These are phyloP conservation scores for Euphonia xanthogaster DNA, from an alignment of 2,797 vertebrate genomes.

Conservation along the genomic window DNA sequence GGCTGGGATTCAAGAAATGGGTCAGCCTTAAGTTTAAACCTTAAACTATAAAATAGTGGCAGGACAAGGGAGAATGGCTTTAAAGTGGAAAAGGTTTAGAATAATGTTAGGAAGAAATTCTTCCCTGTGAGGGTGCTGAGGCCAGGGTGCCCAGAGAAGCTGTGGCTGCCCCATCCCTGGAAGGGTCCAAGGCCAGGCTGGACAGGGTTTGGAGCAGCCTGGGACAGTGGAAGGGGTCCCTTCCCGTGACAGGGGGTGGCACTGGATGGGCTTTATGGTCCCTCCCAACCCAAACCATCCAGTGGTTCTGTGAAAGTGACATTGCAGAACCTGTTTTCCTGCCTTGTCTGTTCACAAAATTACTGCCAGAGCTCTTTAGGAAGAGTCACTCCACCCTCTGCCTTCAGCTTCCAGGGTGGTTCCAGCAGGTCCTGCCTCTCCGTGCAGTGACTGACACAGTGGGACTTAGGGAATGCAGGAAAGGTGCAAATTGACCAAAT, in stretches of 20 bases:
- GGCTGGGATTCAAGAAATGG: neutral
- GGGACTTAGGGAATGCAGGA: neutral
- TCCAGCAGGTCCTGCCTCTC: neutral
- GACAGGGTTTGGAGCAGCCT: fast-evolving
- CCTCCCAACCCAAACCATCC: neutral
- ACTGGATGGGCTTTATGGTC: fast-evolving
- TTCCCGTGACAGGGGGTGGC: neutral
- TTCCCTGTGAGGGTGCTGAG: neutral
- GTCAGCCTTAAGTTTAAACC: neutral
- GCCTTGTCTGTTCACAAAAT: neutral
- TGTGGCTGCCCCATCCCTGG: neutral
- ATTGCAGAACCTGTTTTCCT: neutral
- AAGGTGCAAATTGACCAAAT: neutral
- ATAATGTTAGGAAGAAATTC: neutral
- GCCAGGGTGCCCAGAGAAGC: neutral
- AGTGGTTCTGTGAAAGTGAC: neutral
- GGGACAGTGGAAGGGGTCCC: neutral
- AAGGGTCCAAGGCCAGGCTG: fast-evolving
- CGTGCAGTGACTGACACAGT: neutral
- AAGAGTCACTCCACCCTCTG: neutral
- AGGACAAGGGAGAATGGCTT: neutral
- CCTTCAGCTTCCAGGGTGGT: neutral
- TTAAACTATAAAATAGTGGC: neutral
- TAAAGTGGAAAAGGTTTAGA: neutral
- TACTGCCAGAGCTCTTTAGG: neutral